Evolutionary conservation across 2,888 invertebrate genomes (phyloP).

Genomic region (Eupithecia dodoneata): DNA sequence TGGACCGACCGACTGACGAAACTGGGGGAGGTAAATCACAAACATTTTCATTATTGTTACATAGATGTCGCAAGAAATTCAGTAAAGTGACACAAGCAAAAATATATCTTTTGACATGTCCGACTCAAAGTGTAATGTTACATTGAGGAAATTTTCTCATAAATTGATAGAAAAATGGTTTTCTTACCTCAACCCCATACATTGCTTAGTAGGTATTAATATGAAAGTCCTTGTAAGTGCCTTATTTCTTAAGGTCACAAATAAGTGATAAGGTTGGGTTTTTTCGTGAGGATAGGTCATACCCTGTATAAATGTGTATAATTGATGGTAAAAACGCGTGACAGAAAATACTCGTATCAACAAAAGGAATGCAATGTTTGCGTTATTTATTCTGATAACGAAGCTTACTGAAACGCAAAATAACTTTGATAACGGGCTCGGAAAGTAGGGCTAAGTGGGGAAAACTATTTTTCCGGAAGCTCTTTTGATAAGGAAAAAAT

Average conservation of each 20-base stretch:
- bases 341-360: conserved; percentile 45
- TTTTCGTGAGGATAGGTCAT: conserved; percentile 3
- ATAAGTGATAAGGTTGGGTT: not conserved
- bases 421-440: conserved; percentile 36
- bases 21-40: not conserved
- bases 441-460: conserved; percentile 12
- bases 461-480: conserved; percentile 5
- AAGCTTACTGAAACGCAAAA: conserved; percentile 28
- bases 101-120: not conserved
- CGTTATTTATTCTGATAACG: conserved; percentile 34
- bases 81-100: not conserved
- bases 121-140: not conserved
- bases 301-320: conserved; percentile 43
- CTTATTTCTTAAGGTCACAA: not conserved
- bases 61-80: not conserved
- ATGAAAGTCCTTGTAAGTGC: not conserved
- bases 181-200: not conserved
- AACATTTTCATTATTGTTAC: not conserved
- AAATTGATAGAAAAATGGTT: not conserved
- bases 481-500: not conserved
- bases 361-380: conserved; percentile 39
- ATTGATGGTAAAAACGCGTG: conserved; percentile 58
- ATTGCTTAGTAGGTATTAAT: not conserved
- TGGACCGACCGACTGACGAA: not conserved
- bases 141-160: no score